Conservation (phyloP, 2,113 vertebrate species). For the Calyptomena viridis region DNA sequence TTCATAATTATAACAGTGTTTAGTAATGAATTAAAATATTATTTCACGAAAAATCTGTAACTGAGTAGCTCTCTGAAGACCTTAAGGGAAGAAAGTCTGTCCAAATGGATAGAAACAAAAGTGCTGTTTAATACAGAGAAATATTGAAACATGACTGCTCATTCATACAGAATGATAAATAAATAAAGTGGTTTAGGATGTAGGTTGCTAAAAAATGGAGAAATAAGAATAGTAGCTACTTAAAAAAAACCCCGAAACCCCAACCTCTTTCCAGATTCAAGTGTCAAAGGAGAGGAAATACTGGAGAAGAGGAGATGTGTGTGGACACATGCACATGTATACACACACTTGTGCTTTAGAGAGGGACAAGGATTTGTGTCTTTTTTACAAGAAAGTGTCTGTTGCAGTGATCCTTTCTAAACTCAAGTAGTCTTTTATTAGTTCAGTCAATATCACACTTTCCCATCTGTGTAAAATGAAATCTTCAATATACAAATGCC, state of each 20-base stretch:
- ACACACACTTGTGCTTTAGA: background rate
- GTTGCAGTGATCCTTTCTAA: background rate
- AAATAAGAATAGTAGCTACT: background rate
- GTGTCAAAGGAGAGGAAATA: background rate
- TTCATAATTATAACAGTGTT: background rate
- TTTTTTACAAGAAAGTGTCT: background rate
- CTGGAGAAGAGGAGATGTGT: background rate
- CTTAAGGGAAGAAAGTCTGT: background rate
- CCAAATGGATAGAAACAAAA: background rate
- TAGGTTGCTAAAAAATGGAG: background rate
- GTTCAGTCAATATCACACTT: constrained; percentile 9
- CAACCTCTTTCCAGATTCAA: background rate
- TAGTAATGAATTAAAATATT: background rate
- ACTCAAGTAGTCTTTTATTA: constrained; percentile 4
- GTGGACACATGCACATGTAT: background rate
- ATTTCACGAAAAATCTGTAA: background rate
- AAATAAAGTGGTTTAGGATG: background rate
- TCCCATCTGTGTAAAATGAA: background rate
- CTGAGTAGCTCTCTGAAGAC: background rate
- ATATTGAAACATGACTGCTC: background rate
- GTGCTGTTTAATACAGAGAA: background rate
- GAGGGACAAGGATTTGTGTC: background rate
- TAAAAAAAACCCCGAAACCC: background rate
- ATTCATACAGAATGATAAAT: background rate
- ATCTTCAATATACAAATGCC: background rate